Evolutionary conservation across 2,888 invertebrate species (phyloP).

Genomic region (Ecdyonurus torrentis): DNA sequence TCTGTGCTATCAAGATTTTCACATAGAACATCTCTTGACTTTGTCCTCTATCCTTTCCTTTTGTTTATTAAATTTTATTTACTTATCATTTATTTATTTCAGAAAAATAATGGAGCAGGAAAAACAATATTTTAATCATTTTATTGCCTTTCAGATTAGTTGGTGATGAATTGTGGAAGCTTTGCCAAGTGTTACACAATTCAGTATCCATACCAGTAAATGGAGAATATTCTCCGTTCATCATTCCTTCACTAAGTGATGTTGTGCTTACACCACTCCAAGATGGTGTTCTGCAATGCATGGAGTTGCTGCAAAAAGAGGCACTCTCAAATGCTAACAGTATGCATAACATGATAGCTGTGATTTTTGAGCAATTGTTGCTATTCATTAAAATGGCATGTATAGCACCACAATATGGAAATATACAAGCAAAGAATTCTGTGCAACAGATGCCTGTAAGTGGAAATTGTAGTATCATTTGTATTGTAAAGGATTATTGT

Average conservation of each 20-base stretch:
- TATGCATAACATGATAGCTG: conserved; percentile 44
- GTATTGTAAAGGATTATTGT: no score
- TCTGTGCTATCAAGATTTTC: no score
- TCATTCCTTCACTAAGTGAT: conserved; percentile 64
- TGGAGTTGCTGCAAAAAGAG: conserved; percentile 74
- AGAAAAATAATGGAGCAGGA: no score
- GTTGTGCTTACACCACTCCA: conserved; percentile 66
- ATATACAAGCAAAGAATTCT: conserved; percentile 35
- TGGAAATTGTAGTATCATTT: no score
- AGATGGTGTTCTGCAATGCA: conserved; percentile 67
- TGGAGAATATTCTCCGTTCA: conserved; percentile 61
- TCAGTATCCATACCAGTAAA: conserved; percentile 66
- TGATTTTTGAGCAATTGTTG: conserved; percentile 46
- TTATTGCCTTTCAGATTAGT: conserved; percentile 29
- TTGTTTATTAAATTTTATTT: no score
- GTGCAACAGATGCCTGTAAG: conserved; percentile 21
- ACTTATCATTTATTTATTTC: no score
- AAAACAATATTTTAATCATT: conserved; percentile 9
- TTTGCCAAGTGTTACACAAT: conserved; percentile 60
- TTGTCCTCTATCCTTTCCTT: no score
- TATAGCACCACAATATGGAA: conserved; percentile 40
- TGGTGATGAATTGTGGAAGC: conserved; percentile 55
- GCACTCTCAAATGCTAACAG: conserved; percentile 37
- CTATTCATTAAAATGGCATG: conserved; percentile 53
- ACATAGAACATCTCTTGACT: no score